Evolutionary conservation across 2,797 vertebrate genomes (phyloP).

Genomic region (Eidolon dupreanum): DNA sequence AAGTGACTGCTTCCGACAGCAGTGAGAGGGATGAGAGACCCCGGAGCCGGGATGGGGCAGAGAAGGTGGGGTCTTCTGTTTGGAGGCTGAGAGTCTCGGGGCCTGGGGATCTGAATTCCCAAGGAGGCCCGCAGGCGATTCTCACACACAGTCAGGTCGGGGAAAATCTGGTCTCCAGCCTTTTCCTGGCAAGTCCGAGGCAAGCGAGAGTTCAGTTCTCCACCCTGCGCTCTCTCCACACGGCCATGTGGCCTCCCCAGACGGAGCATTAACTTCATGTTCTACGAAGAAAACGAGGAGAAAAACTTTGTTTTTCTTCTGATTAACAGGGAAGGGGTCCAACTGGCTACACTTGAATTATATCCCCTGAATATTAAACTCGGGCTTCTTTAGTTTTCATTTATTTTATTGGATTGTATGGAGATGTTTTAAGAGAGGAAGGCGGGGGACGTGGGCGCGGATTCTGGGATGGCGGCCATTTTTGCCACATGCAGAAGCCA

Average conservation of each 20-base stretch:
- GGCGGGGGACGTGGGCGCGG: background rate
- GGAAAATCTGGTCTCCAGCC: background rate
- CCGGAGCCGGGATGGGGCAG: background rate
- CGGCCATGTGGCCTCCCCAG: background rate
- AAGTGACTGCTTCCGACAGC: background rate
- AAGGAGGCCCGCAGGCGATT: background rate
- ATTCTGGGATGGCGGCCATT: background rate
- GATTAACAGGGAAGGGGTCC: constrained; percentile 54
- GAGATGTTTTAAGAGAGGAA: constrained; percentile 11
- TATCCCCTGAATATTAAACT: constrained; percentile 51
- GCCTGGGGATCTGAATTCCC: background rate
- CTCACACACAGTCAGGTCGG: too few relatives aligned
- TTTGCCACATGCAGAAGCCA: constrained; percentile 5
- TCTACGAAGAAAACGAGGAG: constrained; percentile 42
- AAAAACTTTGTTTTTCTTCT: constrained; percentile 35
- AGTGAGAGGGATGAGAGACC: too few relatives aligned
- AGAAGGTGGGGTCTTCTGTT: background rate
- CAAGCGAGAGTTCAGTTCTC: background rate
- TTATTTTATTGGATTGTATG: constrained; percentile 52
- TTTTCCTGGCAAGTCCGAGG: background rate
- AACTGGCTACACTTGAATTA: constrained; percentile 56
- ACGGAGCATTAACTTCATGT: background rate
- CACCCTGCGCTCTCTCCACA: background rate
- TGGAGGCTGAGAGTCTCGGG: background rate
- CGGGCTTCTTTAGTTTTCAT: constrained; percentile 45